phyloP scores from a whole-genome alignment of 1,140 invertebrate genomes.

The Drosophila pseudoananassae region DNA sequence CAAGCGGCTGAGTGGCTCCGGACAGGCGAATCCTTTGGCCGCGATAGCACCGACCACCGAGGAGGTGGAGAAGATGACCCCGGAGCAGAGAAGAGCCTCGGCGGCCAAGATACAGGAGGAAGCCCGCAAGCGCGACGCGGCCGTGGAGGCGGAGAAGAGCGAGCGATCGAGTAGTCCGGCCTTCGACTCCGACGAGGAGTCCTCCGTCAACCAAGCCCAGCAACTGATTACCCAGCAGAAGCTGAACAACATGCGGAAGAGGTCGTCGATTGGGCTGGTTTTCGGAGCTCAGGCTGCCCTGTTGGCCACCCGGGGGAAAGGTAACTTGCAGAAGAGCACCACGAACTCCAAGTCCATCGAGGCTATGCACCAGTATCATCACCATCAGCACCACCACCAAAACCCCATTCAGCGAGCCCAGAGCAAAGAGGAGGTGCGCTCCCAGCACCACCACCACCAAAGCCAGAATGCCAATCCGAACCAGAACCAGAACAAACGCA shows the following conservation, averaged over 20 bases:
- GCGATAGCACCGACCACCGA: slow-evolving; percentile 42
- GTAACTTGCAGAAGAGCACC: slow-evolving; percentile 78
- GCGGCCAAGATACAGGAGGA: slow-evolving; percentile 83
- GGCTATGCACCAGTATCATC: slow-evolving; percentile 66
- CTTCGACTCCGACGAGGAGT: slow-evolving; percentile 97
- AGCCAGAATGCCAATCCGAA: slow-evolving; percentile 14
- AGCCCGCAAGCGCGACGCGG: slow-evolving; percentile 84
- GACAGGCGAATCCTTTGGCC: slow-evolving; percentile 72
- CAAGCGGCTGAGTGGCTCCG: slow-evolving; percentile 71
- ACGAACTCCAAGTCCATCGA: slow-evolving; percentile 79
- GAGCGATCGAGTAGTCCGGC: slow-evolving; percentile 97
- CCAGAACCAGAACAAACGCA: slow-evolving; percentile 62
- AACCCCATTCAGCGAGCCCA: slow-evolving; percentile 63
- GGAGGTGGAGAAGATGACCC: slow-evolving; percentile 62
- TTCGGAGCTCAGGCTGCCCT: slow-evolving; percentile 80
- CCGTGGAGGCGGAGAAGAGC: slow-evolving; percentile 88
- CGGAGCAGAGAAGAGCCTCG: slow-evolving; percentile 64
- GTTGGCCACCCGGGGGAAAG: slow-evolving; percentile 81
- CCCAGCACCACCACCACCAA: slow-evolving; percentile 38
- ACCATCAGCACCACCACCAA: slow-evolving; percentile 34
- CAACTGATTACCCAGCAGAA: slow-evolving; percentile 77
- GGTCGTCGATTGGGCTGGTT: slow-evolving; percentile 79
- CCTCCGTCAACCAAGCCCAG: slow-evolving; percentile 84
- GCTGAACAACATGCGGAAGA: slow-evolving; percentile 73
- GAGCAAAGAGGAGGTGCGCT: slow-evolving; percentile 79